These are phyloP conservation scores for Achroia grisella DNA, from an alignment of 1,140 invertebrate genomes.

Conservation along the genomic window DNA sequence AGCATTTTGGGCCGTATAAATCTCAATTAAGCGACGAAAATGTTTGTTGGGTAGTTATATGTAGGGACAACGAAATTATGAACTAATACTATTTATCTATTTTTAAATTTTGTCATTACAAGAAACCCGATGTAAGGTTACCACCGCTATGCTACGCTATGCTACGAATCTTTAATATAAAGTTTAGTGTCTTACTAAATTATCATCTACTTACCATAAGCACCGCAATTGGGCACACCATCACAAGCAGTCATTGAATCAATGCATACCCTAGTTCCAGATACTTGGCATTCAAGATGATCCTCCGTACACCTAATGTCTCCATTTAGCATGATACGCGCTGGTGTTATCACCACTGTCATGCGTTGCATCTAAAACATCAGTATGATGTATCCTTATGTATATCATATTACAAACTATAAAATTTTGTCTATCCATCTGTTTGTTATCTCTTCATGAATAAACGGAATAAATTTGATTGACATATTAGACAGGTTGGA, in stretches of 20 bases:
- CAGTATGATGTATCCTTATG: neutral
- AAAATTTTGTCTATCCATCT: neutral
- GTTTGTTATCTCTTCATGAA: neutral
- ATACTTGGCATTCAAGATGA: constrained; percentile 48
- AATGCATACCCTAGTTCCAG: constrained; percentile 47
- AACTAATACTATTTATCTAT: no score
- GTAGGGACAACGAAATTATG: no score
- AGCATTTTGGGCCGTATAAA: no score
- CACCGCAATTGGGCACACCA: constrained; percentile 54
- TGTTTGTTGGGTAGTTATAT: no score
- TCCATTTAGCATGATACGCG: constrained; percentile 17
- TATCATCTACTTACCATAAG: constrained; percentile 28
- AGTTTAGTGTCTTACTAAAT: no score
- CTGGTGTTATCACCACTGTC: constrained; percentile 44
- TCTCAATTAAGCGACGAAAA: no score
- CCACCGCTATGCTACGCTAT: no score
- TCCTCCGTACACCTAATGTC: constrained; percentile 16
- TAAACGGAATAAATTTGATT: neutral
- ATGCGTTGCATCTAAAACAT: constrained; percentile 34
- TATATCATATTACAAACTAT: neutral
- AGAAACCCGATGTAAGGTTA: no score
- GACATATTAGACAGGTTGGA: neutral
- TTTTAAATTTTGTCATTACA: no score
- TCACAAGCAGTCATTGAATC: constrained; percentile 47
- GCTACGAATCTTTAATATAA: no score